Conservation (phyloP, 37 sponge, comb jelly and placozoan species). For the Tethya wilhelma region DNA sequence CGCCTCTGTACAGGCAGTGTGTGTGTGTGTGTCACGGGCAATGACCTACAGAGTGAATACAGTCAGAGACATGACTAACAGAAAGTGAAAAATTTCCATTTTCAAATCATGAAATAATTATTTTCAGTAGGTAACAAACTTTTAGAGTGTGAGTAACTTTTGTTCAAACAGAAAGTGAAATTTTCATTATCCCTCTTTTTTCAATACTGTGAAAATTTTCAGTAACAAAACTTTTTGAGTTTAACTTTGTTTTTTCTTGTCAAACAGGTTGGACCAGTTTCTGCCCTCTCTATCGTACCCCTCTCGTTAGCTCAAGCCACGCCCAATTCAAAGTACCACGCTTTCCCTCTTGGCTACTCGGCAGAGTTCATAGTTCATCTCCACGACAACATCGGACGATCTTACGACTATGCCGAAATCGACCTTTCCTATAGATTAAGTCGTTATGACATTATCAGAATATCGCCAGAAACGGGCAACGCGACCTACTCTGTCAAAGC, state of each 20-base stretch:
- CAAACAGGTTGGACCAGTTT: conserved; percentile 70
- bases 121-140: no score
- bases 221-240: not conserved
- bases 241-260: not conserved
- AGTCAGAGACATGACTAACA: no score
- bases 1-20: no score
- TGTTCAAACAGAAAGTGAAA: not conserved
- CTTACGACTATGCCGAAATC: conserved; percentile 62
- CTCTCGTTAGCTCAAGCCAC: conserved; percentile 66
- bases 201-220: not conserved
- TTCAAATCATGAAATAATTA: no score
- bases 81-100: no score
- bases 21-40: no score
- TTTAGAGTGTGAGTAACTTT: not conserved
- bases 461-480: conserved; percentile 51
- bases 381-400: conserved; percentile 75
- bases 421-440: conserved; percentile 56
- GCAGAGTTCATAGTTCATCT: conserved; percentile 69
- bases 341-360: conserved; percentile 87
- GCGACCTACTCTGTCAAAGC: conserved; percentile 68
- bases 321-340: conserved; percentile 67
- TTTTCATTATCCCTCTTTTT: not conserved
- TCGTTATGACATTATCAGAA: conserved; percentile 66
- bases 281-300: conserved; percentile 57
- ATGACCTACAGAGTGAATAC: no score